Conservation (phyloP, 2,888 invertebrate species). For the Flexamia atlantica region DNA sequence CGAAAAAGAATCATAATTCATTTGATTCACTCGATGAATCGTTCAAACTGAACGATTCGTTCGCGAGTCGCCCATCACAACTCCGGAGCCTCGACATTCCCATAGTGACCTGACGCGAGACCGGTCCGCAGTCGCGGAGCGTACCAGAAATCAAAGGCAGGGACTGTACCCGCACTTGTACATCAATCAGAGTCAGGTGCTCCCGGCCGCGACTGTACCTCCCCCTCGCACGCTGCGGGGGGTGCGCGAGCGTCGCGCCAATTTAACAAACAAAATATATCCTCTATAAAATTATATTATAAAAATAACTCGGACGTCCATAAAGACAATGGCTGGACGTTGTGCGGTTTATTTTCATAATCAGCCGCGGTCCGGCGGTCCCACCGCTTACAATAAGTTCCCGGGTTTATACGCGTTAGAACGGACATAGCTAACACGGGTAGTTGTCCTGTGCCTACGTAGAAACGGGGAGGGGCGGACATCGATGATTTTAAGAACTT, state of each 20-base stretch:
- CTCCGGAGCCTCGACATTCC: neutral
- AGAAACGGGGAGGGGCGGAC: no score
- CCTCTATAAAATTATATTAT: constrained; percentile 58
- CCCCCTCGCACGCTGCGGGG: constrained; percentile 31
- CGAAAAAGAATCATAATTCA: no score
- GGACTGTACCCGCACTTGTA: constrained; percentile 52
- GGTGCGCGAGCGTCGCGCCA: constrained; percentile 43
- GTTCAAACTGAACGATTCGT: no score
- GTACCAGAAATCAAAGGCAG: neutral
- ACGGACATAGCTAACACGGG: neutral
- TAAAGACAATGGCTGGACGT: constrained; percentile 50
- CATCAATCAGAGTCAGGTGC: constrained; percentile 43
- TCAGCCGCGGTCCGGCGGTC: neutral
- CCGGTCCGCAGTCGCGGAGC: neutral
- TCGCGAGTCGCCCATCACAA: no score
- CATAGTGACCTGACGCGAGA: neutral
- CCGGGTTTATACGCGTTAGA: constrained; percentile 5
- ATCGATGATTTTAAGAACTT: no score
- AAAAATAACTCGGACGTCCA: constrained; percentile 47
- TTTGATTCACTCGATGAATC: no score
- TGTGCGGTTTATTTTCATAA: constrained; percentile 2
- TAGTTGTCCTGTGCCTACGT: neutral
- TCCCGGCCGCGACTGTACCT: constrained; percentile 32
- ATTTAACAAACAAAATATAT: constrained; percentile 58
- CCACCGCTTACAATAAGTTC: neutral